These are phyloP conservation scores for Falco naumanni DNA, from an alignment of 2,797 vertebrate genomes.

Conservation along the genomic window DNA sequence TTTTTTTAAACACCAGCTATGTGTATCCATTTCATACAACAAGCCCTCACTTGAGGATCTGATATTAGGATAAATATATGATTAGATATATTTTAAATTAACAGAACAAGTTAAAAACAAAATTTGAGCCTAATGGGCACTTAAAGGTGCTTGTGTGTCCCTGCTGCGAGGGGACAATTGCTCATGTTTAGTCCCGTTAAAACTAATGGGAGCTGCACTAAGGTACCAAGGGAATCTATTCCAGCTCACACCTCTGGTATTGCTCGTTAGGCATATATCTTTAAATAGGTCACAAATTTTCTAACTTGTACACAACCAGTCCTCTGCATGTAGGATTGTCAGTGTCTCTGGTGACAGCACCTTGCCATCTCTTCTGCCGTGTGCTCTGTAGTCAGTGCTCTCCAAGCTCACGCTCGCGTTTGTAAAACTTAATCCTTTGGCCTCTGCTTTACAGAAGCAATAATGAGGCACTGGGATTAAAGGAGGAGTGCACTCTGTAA, in stretches of 20 bases:
- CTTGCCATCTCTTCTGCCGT: background rate
- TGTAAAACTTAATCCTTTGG: background rate
- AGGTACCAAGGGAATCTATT: background rate
- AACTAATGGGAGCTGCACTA: background rate
- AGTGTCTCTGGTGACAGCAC: background rate
- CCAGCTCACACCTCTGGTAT: background rate
- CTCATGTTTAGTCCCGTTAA: background rate
- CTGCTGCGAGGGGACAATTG: background rate
- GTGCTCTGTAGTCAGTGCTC: background rate
- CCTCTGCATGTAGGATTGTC: background rate
- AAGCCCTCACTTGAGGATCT: background rate
- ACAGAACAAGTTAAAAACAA: background rate
- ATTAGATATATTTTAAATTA: constrained; percentile 36
- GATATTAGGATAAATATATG: constrained; percentile 32
- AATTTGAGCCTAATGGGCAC: background rate
- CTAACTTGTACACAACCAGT: background rate
- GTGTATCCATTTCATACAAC: background rate
- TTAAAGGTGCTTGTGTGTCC: background rate
- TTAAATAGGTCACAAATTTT: background rate
- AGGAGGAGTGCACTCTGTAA: constrained; percentile 17
- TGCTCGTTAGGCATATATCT: rapidly evolving
- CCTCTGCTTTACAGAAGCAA: constrained; percentile 5
- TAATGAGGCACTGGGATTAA: constrained; percentile 48
- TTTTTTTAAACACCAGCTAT: background rate
- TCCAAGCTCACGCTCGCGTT: background rate